Conservation (phyloP, 64 coral and sea anemone genomes). For the Pocillopora verrucosa region DNA sequence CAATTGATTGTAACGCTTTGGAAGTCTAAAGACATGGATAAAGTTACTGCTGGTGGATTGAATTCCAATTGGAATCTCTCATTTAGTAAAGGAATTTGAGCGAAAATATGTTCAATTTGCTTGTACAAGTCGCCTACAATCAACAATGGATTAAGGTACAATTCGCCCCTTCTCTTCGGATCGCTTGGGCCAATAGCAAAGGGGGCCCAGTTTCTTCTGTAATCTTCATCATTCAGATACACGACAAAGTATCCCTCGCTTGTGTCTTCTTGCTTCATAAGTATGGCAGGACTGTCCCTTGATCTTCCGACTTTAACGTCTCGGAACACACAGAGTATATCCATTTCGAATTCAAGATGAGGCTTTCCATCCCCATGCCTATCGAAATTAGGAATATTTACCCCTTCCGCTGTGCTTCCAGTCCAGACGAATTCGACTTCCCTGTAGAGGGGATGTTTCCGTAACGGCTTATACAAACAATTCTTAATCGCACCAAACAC, state of each 20-base stretch:
- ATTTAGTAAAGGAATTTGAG: slow-evolving; percentile 53
- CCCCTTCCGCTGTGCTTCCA: slow-evolving; percentile 54
- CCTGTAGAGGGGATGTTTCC: slow-evolving; percentile 42
- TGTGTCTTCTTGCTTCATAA: slow-evolving; percentile 56
- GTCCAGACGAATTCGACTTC: slow-evolving; percentile 55
- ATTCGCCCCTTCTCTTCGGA: slow-evolving; percentile 43
- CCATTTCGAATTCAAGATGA: slow-evolving; percentile 57
- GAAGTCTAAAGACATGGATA: slow-evolving; percentile 17
- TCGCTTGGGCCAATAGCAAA: slow-evolving; percentile 47
- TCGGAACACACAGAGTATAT: slow-evolving; percentile 58
- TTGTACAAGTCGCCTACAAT: slow-evolving; percentile 49
- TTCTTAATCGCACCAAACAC: slow-evolving; percentile 44
- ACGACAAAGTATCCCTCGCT: slow-evolving; percentile 62
- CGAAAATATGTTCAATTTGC: slow-evolving; percentile 67
- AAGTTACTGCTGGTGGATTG: slow-evolving; percentile 56
- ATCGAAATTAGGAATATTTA: slow-evolving; percentile 70
- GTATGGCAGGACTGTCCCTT: slow-evolving; percentile 30
- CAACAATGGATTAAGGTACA: slow-evolving; percentile 64
- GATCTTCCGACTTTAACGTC: slow-evolving; percentile 53
- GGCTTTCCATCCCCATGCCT: slow-evolving; percentile 31
- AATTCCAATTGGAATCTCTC: slow-evolving; percentile 40
- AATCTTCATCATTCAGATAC: slow-evolving; percentile 34
- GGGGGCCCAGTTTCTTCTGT: slow-evolving; percentile 27
- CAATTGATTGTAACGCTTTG: slow-evolving; percentile 45
- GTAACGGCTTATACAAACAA: slow-evolving; percentile 58